Percentiles rank a stretch among this genome's conserved stretches.
phyloP scores from a whole-genome alignment of 2,797 vertebrate genomes.

The Cuniculus paca region DNA sequence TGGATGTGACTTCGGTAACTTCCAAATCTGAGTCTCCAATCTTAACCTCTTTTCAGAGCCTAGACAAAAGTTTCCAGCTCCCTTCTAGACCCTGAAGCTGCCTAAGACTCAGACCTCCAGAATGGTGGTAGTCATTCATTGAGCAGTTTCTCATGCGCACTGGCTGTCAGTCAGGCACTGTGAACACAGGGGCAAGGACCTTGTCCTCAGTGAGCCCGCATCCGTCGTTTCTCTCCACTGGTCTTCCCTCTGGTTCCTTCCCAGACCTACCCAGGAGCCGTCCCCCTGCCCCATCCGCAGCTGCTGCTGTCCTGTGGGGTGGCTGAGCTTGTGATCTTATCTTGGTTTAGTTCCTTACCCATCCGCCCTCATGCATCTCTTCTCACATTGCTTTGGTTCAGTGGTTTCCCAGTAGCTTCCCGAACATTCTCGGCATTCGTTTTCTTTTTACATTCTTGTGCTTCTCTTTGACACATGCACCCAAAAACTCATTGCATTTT shows the following conservation, averaged over 20 bases:
- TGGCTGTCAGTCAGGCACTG: not conserved
- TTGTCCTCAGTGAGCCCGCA: not conserved
- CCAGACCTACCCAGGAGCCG: not conserved
- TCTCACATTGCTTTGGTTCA: not conserved
- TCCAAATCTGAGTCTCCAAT: not conserved
- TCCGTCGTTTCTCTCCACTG: not conserved
- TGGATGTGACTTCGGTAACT: not conserved
- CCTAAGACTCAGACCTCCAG: not conserved
- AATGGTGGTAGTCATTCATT: not conserved
- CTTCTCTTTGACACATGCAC: not conserved
- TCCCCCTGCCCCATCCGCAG: not conserved
- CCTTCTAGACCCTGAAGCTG: not conserved
- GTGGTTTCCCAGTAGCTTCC: not conserved
- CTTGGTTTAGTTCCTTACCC: not conserved
- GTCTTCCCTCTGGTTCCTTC: not conserved
- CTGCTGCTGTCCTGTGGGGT: not conserved
- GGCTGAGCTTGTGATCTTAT: not conserved
- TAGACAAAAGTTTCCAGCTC: not conserved
- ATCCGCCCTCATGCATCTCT: not conserved
- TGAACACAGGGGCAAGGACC: not conserved
- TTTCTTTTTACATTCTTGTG: not conserved
- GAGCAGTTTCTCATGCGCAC: not conserved
- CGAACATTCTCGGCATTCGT: not conserved
- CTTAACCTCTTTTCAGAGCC: not conserved
- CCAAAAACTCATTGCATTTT: not conserved